Percentiles rank a stretch among this genome's conserved stretches.
These are phyloP conservation scores for Oncopeltus fasciatus DNA, from an alignment of 1,140 invertebrate species.

Conservation along the genomic window DNA sequence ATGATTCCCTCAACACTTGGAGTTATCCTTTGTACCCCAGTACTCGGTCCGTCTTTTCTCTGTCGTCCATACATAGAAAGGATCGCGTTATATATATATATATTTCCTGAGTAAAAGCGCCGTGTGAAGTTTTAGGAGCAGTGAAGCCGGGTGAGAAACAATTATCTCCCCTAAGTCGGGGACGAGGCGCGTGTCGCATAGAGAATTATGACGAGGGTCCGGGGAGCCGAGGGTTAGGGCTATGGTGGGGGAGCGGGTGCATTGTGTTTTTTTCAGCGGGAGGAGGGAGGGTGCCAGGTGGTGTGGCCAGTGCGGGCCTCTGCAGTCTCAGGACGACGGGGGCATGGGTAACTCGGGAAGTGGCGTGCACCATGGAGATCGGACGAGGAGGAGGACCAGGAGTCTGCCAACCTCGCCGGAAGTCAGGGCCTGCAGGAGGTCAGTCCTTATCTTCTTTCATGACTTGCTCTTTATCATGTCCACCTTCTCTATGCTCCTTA, in stretches of 20 bases:
- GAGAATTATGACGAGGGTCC: background rate
- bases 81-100: too few relatives aligned
- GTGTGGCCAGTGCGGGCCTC: background rate
- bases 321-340: too few relatives aligned
- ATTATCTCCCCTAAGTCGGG: background rate
- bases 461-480: background rate
- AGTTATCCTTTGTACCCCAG: too few relatives aligned
- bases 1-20: too few relatives aligned
- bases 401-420: slow-evolving; percentile 51
- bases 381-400: slow-evolving; percentile 35
- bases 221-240: background rate
- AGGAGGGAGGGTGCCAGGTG: slow-evolving; percentile 11
- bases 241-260: too few relatives aligned
- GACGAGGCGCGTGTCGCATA: background rate
- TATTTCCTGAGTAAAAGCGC: too few relatives aligned
- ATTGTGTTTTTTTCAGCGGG: slow-evolving; percentile 6
- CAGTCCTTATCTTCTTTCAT: slow-evolving; percentile 25
- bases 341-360: slow-evolving; percentile 42
- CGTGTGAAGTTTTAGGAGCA: background rate
- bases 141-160: slow-evolving; percentile 5
- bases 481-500: too few relatives aligned
- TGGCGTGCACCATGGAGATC: background rate
- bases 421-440: slow-evolving; percentile 30
- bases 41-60: too few relatives aligned
- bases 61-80: too few relatives aligned